These are phyloP conservation scores for Dendronephthya gigantea DNA, from an alignment of 64 coral and sea anemone genomes.

Conservation along the genomic window DNA sequence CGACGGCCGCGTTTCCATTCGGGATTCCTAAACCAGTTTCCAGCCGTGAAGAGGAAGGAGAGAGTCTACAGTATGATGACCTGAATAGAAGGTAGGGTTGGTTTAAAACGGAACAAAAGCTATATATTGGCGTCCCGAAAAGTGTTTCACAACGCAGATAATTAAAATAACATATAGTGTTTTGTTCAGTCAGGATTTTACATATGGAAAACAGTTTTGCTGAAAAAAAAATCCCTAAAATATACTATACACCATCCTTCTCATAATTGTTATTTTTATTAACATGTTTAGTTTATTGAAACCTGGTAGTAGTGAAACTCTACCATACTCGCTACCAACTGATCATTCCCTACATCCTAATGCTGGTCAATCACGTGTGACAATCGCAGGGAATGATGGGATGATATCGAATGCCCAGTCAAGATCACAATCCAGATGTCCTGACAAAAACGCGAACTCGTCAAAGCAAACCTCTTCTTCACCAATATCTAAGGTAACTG, in stretches of 20 bases:
- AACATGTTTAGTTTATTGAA: not conserved
- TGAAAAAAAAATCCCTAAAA: too few relatives aligned
- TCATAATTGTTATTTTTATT: not conserved
- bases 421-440: slow-evolving; percentile 9
- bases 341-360: slow-evolving; percentile 12
- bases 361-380: not conserved
- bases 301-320: not conserved
- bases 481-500: not conserved
- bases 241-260: too few relatives aligned
- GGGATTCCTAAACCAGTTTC: slow-evolving; percentile 75
- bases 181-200: not conserved
- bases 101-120: not conserved
- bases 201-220: too few relatives aligned
- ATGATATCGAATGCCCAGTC: not conserved
- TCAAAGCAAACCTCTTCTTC: not conserved
- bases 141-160: not conserved
- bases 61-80: slow-evolving; percentile 30
- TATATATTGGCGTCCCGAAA: not conserved
- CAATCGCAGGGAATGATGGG: not conserved
- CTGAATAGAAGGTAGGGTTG: not conserved
- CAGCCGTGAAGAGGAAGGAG: slow-evolving; percentile 51
- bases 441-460: not conserved
- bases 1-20: slow-evolving; percentile 86
- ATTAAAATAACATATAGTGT: not conserved
- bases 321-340: not conserved